Conservation (phyloP, 2,888 invertebrate genomes). For the Cepaea hortensis region DNA sequence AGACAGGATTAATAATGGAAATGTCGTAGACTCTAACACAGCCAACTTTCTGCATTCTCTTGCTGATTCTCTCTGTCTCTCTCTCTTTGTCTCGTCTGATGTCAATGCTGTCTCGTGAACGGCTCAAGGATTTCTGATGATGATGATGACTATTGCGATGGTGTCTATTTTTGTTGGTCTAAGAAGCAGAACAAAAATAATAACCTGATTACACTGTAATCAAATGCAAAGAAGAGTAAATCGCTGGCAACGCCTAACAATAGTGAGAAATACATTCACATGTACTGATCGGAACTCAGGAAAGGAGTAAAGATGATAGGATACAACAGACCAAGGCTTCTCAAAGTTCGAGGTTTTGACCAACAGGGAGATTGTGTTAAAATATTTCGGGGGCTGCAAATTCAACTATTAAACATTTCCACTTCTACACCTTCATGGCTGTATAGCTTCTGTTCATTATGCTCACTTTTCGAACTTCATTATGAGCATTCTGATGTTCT, state of each 20-base stretch:
- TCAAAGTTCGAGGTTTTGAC: no score
- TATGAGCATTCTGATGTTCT: no score
- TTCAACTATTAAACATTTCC: no score
- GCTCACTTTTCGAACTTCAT: no score
- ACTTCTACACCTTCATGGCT: no score
- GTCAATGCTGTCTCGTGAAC: constrained; percentile 39
- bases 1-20: constrained; percentile 86
- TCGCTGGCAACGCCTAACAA: no score
- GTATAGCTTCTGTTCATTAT: no score
- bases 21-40: constrained; percentile 82
- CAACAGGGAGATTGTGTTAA: no score
- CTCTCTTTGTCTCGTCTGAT: constrained; percentile 29
- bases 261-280: not conserved
- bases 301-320: no score
- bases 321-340: no score
- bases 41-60: constrained; percentile 77
- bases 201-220: not conserved
- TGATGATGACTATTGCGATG: constrained; percentile 38
- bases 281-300: no score
- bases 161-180: constrained; percentile 40
- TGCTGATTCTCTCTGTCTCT: constrained; percentile 54
- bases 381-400: no score
- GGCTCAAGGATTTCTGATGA: constrained; percentile 17
- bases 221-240: not conserved
- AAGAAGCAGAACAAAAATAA: not conserved